Evolutionary conservation across 2,797 vertebrate genomes (phyloP), one percentile per base, ranked within the genome.

Genomic region (Oophaga sylvatica): DNA sequence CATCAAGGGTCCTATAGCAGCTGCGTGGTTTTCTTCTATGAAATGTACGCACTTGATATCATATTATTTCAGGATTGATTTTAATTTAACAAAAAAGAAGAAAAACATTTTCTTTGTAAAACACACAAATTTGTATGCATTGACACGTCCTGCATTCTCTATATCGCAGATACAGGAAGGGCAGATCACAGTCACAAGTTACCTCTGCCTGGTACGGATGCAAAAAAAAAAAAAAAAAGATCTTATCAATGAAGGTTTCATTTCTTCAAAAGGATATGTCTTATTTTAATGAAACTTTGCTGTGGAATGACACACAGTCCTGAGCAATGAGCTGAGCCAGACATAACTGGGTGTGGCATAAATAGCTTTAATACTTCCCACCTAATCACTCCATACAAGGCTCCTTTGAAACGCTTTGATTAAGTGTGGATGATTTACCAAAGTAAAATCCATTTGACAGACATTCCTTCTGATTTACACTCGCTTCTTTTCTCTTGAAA

Each of bases 351-450:
- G 88, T 89, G 88, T 73, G 84, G 84, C 80, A 62, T 56, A 68
- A 87, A 53, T 56, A 57, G 63, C 63, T 78, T 5, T 79, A 71
- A 89, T 86, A 71, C 79, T 83, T 67, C 56, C 68, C 88, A 89
- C 84, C 84, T 89, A 89, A 89, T 89, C 80, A 83, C 56, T 79
- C 65, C 56, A 13, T 63, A 67, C 83, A 73, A 81, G 63, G 26
- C 31, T 83, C 56, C 84, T 86, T 86, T 83, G 84, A 89, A 87
- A 80, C 31, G 1, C 53, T 83, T 73, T 80, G 80, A 89, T 85
- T 85, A 88, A 48, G 88, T 89, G 88, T 79, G 71, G 84, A 89
- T 87, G 88, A 89, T 89, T 67, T 70, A 65, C 63, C 73, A 63
- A 70, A 78, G 84, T 78, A 53, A 79, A 83, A 78, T 82, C 63